A percentile compares a stretch with the other conserved stretches of the same genome.
These are phyloP conservation scores for Clarias pachynema DNA, from an alignment of 2,797 vertebrate species.

Conservation along the genomic window DNA sequence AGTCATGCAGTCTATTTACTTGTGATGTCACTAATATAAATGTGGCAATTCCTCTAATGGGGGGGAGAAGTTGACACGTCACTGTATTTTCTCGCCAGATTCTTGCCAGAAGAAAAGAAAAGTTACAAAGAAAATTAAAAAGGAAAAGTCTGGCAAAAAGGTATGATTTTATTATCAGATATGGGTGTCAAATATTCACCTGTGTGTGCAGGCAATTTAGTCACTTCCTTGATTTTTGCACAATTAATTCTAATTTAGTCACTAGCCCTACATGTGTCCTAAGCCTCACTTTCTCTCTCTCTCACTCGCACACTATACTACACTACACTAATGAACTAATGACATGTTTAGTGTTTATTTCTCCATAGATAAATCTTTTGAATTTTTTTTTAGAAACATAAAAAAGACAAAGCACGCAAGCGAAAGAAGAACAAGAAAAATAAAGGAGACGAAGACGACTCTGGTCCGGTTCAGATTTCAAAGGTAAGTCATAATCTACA, in stretches of 20 bases:
- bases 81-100: conserved; percentile 60
- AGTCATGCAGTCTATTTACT: background rate
- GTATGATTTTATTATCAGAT: conserved; percentile 60
- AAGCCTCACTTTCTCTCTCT: background rate
- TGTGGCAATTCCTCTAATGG: background rate
- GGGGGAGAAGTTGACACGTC: background rate
- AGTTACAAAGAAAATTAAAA: conserved; percentile 83
- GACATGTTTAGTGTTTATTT: background rate
- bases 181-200: background rate
- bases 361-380: background rate
- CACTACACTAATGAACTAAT: background rate
- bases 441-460: conserved; percentile 77
- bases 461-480: conserved; percentile 87
- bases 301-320: background rate
- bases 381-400: conserved; percentile 67
- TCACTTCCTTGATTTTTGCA: background rate
- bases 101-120: conserved; percentile 81
- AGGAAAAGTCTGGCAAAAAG: conserved; percentile 86
- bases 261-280: background rate
- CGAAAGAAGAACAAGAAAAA: conserved; percentile 86
- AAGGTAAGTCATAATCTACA: conserved; percentile 72
- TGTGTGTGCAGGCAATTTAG: background rate
- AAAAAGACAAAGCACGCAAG: conserved; percentile 84
- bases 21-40: background rate
- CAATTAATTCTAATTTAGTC: background rate